These are phyloP conservation scores for Sclerodermus sp. DNA, from an alignment of 2,888 invertebrate genomes.

Conservation along the genomic window DNA sequence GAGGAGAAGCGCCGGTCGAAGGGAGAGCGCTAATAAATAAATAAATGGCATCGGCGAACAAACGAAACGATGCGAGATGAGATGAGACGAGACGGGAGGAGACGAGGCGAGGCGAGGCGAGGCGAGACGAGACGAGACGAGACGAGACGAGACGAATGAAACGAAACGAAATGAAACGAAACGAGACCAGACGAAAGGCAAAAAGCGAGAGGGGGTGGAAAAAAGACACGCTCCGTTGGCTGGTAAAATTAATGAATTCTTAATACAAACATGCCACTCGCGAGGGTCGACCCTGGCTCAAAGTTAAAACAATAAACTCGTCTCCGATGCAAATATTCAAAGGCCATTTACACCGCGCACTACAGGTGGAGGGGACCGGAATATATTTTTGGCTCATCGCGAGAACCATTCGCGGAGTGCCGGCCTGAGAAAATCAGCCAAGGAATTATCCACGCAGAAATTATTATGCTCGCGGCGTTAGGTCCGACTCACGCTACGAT, in stretches of 20 bases:
- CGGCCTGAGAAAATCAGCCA: background rate
- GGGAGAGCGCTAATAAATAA: too few relatives aligned
- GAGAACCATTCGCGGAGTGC: background rate
- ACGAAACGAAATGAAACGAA: background rate
- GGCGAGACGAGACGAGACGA: too few relatives aligned
- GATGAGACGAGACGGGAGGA: too few relatives aligned
- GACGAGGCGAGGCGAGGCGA: too few relatives aligned
- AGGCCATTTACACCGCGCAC: conserved; percentile 45
- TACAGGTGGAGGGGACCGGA: conserved; percentile 15
- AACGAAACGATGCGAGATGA: too few relatives aligned
- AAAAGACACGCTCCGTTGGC: too few relatives aligned
- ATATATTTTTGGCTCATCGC: background rate
- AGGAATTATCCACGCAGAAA: too few relatives aligned
- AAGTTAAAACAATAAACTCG: conserved; percentile 48
- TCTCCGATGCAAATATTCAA: conserved; percentile 44
- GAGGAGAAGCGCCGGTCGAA: too few relatives aligned
- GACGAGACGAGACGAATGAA: too few relatives aligned
- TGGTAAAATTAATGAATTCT: conserved; percentile 17
- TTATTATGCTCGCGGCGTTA: too few relatives aligned
- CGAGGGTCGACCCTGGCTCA: conserved; percentile 14
- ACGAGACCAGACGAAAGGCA: background rate
- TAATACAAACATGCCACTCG: conserved; percentile 19
- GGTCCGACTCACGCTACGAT: too few relatives aligned
- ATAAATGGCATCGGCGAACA: too few relatives aligned
- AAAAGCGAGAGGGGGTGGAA: background rate